These are phyloP conservation scores for Drusus annulatus DNA, from an alignment of 1,140 invertebrate genomes.

Conservation along the genomic window DNA sequence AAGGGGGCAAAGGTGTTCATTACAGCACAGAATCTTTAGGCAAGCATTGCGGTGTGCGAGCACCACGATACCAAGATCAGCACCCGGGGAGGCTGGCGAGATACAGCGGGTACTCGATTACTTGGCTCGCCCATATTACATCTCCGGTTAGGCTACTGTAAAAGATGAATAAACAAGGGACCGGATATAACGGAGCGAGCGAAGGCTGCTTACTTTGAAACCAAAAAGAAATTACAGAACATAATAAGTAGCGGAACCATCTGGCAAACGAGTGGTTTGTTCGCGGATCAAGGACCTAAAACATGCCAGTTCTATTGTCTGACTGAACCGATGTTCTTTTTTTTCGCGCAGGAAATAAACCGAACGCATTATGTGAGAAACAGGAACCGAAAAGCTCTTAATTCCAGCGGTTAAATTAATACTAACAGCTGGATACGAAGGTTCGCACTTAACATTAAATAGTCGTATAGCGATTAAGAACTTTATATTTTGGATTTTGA, in stretches of 20 bases:
- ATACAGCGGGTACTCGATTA: neutral
- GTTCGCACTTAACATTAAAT: neutral
- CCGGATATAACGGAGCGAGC: slow-evolving; percentile 53
- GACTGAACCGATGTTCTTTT: slow-evolving; percentile 42
- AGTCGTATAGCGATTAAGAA: no score
- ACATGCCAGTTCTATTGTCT: slow-evolving; percentile 29
- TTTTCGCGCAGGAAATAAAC: slow-evolving; percentile 55
- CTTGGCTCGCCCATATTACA: neutral
- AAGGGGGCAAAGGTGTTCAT: no score
- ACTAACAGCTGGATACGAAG: slow-evolving; percentile 11
- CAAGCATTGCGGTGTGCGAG: no score
- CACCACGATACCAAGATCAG: no score
- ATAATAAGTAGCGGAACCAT: slow-evolving; percentile 58
- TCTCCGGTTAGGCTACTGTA: slow-evolving; percentile 6
- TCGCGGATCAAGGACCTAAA: slow-evolving; percentile 57
- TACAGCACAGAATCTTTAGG: no score
- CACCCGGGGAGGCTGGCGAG: neutral
- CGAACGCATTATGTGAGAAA: slow-evolving; percentile 50
- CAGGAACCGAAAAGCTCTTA: slow-evolving; percentile 47
- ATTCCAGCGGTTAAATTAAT: slow-evolving; percentile 6
- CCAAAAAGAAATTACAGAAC: slow-evolving; percentile 48
- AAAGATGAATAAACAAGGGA: slow-evolving; percentile 40
- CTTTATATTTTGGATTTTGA: no score
- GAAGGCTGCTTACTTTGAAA: neutral
- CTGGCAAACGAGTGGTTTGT: slow-evolving; percentile 51